Evolutionary conservation across 2,888 invertebrate species (phyloP).

Genomic region (Pseudococcus longispinus): DNA sequence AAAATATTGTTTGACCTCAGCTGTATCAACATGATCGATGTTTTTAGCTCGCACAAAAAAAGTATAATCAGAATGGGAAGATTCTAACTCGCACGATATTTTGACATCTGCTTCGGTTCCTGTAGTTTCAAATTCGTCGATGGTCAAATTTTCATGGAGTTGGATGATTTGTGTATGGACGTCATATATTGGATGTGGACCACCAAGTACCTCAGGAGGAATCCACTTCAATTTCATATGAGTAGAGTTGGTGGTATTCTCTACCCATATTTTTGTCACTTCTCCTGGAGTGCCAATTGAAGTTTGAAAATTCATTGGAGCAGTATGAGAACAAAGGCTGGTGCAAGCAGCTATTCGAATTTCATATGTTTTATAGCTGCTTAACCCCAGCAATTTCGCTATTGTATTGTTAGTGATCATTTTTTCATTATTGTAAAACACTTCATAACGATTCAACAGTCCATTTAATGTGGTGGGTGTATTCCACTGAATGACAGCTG

Average conservation of each 20-base stretch:
- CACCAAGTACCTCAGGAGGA: conserved; percentile 66
- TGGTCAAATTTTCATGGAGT: neutral
- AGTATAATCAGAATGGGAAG: neutral
- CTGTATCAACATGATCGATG: neutral
- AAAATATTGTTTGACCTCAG: neutral
- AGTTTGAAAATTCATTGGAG: conserved; percentile 64
- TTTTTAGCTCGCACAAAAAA: conserved; percentile 26
- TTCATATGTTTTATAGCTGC: conserved; percentile 73
- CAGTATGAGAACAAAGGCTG: conserved; percentile 68
- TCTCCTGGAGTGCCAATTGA: conserved; percentile 55
- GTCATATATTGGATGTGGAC: conserved; percentile 69
- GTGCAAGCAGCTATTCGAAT: conserved; percentile 78
- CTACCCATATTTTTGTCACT: conserved; percentile 70
- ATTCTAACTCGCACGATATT: neutral
- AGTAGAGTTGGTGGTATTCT: conserved; percentile 64
- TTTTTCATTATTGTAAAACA: conserved; percentile 61
- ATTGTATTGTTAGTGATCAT: conserved; percentile 57
- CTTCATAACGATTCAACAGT: conserved; percentile 72
- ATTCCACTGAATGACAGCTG: conserved; percentile 72
- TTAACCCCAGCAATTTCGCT: conserved; percentile 64
- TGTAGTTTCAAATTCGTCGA: neutral
- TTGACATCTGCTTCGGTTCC: neutral
- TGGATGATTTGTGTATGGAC: conserved; percentile 61
- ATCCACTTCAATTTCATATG: conserved; percentile 66
- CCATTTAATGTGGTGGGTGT: conserved; percentile 79